Evolutionary conservation across 1,140 invertebrate genomes (phyloP).

Genomic region (Drosophila sturtevanti): DNA sequence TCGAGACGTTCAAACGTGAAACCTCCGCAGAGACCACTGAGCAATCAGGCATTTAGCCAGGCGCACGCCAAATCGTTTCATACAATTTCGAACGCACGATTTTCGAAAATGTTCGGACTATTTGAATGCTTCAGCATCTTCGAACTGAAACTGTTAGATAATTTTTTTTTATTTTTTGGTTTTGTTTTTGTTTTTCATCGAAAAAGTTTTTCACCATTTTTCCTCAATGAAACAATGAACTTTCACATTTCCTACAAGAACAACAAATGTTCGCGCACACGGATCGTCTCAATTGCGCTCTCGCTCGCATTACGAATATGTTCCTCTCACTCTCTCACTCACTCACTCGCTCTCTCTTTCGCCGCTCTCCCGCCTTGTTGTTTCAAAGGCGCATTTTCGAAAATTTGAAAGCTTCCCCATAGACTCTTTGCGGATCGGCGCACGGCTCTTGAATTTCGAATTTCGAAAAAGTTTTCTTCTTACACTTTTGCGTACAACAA

Average conservation of each 20-base stretch:
- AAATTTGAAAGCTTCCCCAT: conserved; percentile 39
- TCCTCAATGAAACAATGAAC: conserved; percentile 82
- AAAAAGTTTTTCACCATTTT: conserved; percentile 68
- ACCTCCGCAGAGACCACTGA: conserved; percentile 83
- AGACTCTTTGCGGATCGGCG: conserved; percentile 32
- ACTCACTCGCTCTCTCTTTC: conserved; percentile 19
- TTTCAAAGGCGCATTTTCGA: conserved; percentile 66
- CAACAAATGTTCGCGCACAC: conserved; percentile 21
- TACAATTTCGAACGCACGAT: conserved; percentile 55
- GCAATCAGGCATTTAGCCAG: conserved; percentile 23
- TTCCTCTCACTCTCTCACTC: not conserved
- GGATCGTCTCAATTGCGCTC: not conserved
- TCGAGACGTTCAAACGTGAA: conserved; percentile 82
- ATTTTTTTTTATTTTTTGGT: no score
- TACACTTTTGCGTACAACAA: conserved; percentile 49
- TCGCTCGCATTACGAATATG: no score
- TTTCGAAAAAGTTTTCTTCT: conserved; percentile 66
- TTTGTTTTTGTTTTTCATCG: no score
- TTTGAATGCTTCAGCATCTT: conserved; percentile 19
- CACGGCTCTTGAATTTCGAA: conserved; percentile 57
- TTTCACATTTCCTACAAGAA: conserved; percentile 69
- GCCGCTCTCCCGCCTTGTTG: conserved; percentile 8
- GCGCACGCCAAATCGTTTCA: conserved; percentile 40
- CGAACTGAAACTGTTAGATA: conserved; percentile 62
- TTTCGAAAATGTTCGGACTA: conserved; percentile 28